These are phyloP conservation scores for Menura novaehollandiae DNA, from an alignment of 2,113 vertebrate species.

Conservation along the genomic window DNA sequence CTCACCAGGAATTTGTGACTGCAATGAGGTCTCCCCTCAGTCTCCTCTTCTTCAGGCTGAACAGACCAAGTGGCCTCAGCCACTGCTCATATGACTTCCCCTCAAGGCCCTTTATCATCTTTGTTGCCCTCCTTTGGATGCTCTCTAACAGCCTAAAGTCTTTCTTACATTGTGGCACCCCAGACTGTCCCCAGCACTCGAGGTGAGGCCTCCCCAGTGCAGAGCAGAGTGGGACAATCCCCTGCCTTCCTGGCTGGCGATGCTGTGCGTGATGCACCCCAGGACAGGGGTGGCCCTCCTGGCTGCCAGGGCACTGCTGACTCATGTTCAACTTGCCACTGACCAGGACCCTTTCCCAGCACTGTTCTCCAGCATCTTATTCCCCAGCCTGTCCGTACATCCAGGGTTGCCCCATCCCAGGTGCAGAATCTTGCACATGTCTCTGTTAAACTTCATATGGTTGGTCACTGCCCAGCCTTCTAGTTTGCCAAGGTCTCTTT, in stretches of 20 bases:
- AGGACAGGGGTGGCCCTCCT: accelerated
- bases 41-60: neutral
- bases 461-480: neutral
- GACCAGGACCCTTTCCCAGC: neutral
- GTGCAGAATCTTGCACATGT: neutral
- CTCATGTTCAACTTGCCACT: accelerated
- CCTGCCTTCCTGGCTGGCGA: accelerated
- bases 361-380: neutral
- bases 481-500: neutral
- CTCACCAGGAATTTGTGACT: accelerated
- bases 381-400: neutral
- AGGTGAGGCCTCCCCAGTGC: accelerated
- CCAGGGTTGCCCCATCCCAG: too few relatives aligned
- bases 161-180: accelerated
- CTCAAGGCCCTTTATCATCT: too few relatives aligned
- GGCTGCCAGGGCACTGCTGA: neutral
- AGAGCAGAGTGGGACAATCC: neutral
- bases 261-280: neutral
- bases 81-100: accelerated
- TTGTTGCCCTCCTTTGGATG: neutral
- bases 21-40: neutral
- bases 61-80: neutral
- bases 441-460: neutral
- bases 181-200: accelerated
- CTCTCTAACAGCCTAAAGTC: neutral